A percentile compares a stretch with the other conserved stretches of the same genome.
Evolutionary conservation across 2,888 invertebrate species (phyloP).

Genomic region (Philaethria dido): DNA sequence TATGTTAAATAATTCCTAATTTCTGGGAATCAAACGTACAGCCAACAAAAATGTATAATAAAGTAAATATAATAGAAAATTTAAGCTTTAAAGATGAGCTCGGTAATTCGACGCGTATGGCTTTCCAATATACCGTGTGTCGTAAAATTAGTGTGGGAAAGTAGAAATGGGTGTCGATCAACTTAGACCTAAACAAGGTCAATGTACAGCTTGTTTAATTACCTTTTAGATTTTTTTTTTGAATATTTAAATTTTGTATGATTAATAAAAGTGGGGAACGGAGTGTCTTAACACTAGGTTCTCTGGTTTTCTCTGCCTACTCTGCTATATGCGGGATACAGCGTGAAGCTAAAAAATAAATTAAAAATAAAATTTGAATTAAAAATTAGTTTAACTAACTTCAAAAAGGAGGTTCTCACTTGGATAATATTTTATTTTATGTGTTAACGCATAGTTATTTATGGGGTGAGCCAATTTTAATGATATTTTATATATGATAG

Average conservation of each 20-base stretch:
- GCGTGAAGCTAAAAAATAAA: no score
- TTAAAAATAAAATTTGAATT: no score
- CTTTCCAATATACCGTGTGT: slow-evolving; percentile 23
- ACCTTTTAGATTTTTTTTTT: slow-evolving; percentile 6
- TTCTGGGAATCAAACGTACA: background rate
- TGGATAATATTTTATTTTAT: no score
- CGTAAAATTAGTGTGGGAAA: slow-evolving; percentile 34
- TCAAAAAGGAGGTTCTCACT: no score
- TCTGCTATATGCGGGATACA: no score
- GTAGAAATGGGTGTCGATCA: slow-evolving; percentile 34
- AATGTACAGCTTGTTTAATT: slow-evolving; percentile 17
- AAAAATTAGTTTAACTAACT: no score
- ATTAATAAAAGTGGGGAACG: background rate
- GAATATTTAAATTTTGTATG: slow-evolving; percentile 1
- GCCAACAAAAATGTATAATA: background rate
- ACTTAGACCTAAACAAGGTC: slow-evolving; percentile 18
- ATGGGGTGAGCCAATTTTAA: no score
- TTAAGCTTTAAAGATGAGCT: slow-evolving; percentile 10
- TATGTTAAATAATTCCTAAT: no score
- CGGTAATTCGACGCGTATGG: slow-evolving; percentile 13
- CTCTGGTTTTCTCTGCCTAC: no score
- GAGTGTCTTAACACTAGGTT: no score
- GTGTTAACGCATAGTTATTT: no score
- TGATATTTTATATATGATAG: no score
- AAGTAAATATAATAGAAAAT: background rate